A percentile compares a stretch with the other conserved stretches of the same genome.
phyloP scores from a whole-genome alignment of 2,888 invertebrate species.

The Stegana nigrithorax region DNA sequence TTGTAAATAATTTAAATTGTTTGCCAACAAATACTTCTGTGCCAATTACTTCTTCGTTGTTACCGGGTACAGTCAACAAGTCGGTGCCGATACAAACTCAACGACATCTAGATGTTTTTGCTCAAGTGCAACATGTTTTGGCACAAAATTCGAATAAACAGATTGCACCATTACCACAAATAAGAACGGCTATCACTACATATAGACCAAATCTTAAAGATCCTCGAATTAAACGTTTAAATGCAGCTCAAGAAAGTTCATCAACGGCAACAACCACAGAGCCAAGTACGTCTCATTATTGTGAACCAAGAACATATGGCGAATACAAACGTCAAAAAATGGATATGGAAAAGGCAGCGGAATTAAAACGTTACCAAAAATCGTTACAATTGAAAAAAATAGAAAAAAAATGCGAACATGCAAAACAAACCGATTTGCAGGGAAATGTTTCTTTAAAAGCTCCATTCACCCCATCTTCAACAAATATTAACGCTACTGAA shows the following conservation, averaged over 20 bases:
- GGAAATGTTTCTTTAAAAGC: background rate
- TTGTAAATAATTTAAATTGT: too few relatives aligned
- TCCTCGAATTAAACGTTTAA: background rate
- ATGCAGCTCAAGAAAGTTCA: background rate
- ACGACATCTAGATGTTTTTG: too few relatives aligned
- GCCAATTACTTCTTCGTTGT: too few relatives aligned
- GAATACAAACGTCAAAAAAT: slow-evolving; percentile 34
- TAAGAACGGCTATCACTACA: background rate
- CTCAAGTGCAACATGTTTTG: too few relatives aligned
- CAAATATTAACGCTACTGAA: too few relatives aligned
- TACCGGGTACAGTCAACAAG: too few relatives aligned
- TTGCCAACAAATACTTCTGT: too few relatives aligned
- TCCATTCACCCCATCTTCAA: background rate
- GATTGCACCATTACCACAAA: background rate
- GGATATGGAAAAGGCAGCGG: too few relatives aligned
- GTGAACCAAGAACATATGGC: slow-evolving; percentile 27
- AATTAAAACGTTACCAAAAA: too few relatives aligned
- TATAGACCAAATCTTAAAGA: background rate
- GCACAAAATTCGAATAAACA: background rate
- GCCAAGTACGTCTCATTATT: background rate
- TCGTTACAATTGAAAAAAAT: too few relatives aligned
- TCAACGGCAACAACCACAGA: background rate
- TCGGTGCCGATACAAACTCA: too few relatives aligned
- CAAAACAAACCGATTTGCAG: background rate
- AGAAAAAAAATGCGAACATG: background rate